Percentiles rank a stretch among this genome's conserved stretches.
phyloP scores from a whole-genome alignment of 2,797 vertebrate genomes.

The Hippocampus kuda region DNA sequence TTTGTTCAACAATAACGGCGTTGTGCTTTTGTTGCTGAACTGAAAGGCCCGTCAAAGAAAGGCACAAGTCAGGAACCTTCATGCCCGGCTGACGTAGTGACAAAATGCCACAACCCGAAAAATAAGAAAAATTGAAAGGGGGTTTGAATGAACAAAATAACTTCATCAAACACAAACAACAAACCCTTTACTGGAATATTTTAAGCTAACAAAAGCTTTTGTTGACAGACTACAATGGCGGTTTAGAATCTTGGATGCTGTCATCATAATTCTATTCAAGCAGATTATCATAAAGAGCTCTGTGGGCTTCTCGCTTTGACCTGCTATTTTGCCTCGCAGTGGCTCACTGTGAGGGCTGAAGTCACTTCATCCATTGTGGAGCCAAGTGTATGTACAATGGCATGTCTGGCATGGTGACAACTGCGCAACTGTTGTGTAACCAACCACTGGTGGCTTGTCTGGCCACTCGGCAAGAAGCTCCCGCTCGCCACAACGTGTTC shows the following conservation, averaged over 20 bases:
- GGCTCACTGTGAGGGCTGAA: slow-evolving; percentile 2
- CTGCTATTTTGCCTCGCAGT: slow-evolving; percentile 2
- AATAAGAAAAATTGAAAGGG: not conserved
- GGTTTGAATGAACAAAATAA: not conserved
- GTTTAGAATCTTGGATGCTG: slow-evolving; percentile 6
- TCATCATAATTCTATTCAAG: slow-evolving; percentile 13
- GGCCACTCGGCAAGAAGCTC: too few species aligned
- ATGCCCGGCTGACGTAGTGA: too few species aligned
- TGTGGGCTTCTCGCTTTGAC: slow-evolving; percentile 8
- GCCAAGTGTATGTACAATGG: not conserved
- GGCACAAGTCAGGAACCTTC: too few species aligned
- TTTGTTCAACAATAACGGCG: too few species aligned
- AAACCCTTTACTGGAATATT: not conserved
- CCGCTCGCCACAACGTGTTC: too few species aligned
- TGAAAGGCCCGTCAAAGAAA: not conserved
- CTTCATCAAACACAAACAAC: not conserved
- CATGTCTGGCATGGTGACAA: not conserved
- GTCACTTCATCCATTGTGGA: not conserved
- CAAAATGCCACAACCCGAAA: too few species aligned
- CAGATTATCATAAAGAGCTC: slow-evolving; percentile 19
- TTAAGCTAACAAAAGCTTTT: slow-evolving; percentile 5
- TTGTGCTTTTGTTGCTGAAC: too few species aligned
- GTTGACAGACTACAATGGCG: slow-evolving; percentile 6
- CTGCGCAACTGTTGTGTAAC: not conserved
- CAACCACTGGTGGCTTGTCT: too few species aligned